phyloP scores from a whole-genome alignment of 2,113 vertebrate genomes.

The Egretta garzetta region DNA sequence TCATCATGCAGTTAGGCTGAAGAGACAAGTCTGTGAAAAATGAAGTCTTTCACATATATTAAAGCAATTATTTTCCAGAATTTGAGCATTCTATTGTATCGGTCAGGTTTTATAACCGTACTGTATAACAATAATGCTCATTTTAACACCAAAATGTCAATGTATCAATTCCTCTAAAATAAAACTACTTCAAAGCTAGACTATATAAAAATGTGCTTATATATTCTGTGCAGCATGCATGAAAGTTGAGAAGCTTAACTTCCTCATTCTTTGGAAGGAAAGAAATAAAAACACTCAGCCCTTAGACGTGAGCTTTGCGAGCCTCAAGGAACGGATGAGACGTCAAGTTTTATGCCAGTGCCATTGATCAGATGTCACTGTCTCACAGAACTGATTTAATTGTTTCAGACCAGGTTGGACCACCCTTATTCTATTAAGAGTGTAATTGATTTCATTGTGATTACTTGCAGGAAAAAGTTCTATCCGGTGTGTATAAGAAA shows the following conservation, averaged over 20 bases:
- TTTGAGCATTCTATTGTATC: neutral
- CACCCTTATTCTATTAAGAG: neutral
- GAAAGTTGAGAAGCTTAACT: neutral
- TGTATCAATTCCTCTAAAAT: neutral
- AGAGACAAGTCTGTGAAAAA: neutral
- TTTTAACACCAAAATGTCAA: neutral
- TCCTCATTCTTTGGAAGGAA: neutral
- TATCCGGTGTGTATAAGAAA: neutral
- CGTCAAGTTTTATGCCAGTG: neutral
- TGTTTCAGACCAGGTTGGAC: neutral
- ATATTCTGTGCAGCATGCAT: neutral
- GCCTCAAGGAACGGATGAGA: neutral
- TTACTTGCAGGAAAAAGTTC: neutral
- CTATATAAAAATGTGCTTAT: neutral
- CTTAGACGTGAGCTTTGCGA: neutral
- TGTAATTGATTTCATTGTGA: constrained; percentile 23
- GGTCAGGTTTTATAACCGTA: neutral
- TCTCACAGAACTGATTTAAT: neutral
- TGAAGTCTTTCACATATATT: neutral
- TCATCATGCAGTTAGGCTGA: neutral
- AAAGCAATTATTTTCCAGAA: neutral
- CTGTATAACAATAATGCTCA: neutral
- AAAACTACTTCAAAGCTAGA: neutral
- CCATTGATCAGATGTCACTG: neutral
- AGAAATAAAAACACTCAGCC: neutral